These are phyloP conservation scores for Diachasma alloeum DNA, from an alignment of 1,140 invertebrate species.

Conservation along the genomic window DNA sequence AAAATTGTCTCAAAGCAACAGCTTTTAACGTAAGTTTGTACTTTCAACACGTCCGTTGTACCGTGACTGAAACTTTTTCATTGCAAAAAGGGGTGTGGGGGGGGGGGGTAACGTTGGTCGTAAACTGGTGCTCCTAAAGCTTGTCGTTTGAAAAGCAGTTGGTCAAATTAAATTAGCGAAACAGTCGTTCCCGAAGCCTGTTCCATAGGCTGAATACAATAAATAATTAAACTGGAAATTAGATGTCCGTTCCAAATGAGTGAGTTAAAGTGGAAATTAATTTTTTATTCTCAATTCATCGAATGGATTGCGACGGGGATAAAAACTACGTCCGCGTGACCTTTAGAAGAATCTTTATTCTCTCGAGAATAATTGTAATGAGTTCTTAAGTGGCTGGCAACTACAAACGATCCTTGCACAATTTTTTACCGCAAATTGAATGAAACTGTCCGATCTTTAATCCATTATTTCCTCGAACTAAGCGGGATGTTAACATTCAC, in stretches of 20 bases:
- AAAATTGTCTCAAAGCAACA: constrained; percentile 9
- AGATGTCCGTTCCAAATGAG: background rate
- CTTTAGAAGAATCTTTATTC: background rate
- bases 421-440: no score
- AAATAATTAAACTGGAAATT: background rate
- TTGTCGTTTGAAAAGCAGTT: background rate
- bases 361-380: background rate
- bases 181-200: background rate
- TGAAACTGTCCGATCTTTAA: no score
- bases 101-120: background rate
- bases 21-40: constrained; percentile 5
- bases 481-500: background rate
- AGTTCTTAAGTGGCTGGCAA: no score
- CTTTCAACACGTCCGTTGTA: background rate
- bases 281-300: no score
- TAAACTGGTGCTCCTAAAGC: constrained; percentile 2
- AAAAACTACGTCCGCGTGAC: no score
- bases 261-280: background rate
- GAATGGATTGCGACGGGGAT: no score
- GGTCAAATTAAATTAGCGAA: constrained; percentile 4
- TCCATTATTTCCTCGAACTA: no score
- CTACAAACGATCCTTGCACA: no score
- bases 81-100: background rate
- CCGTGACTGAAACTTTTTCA: background rate
- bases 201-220: background rate